Evolutionary conservation across 1,140 invertebrate species (phyloP), one percentile per base, ranked within the genome.

Genomic region (Drosophila pruinosa): DNA sequence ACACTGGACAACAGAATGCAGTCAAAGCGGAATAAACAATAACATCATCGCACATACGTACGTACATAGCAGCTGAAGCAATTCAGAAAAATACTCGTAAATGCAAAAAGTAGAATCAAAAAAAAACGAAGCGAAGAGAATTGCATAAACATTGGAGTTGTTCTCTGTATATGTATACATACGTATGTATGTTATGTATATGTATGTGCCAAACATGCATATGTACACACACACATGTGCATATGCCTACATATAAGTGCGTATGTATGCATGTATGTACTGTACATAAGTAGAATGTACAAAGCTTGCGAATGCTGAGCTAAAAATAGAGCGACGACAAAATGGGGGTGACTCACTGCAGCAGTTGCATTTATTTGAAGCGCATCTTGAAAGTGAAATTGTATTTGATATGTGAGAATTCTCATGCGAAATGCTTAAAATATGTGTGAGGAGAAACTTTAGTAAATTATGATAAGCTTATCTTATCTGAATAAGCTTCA

Each of bases 141-240:
- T 86, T 86, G 77, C 81, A 86, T 86, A 86, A 86, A 86, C 70
- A 88, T 47, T 71, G 64, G 62, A 62, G 56, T 47, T 67, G 31
- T 70, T 48, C 21, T 17, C 38, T 39, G 15, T 8, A 39, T 39
- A n/a, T 28, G 48, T 58, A 59, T 22, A 41, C 36, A 22, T 19
- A 7, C 14, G 4, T 26, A 15, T 28, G 36, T 6, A 39, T 4
- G 24, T 24, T 10, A 36, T n/a, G 2, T 12, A 36, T 12, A 36
- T 36, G 7, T 15, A 8, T 19, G 34, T n/a, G 10, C 8, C n/a
- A n/a, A n/a, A n/a, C 2, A 3, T 34, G 10, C 12, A n/a, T n/a
- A n/a, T 54, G 12, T 45, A 39, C 5, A 7, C 39, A 7, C 6
- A 17, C 15, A 15, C 19, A n/a, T 22, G n/a, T 57, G 69, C 58